phyloP scores from a whole-genome alignment of 2,797 vertebrate genomes.

The Salarias fasciatus region DNA sequence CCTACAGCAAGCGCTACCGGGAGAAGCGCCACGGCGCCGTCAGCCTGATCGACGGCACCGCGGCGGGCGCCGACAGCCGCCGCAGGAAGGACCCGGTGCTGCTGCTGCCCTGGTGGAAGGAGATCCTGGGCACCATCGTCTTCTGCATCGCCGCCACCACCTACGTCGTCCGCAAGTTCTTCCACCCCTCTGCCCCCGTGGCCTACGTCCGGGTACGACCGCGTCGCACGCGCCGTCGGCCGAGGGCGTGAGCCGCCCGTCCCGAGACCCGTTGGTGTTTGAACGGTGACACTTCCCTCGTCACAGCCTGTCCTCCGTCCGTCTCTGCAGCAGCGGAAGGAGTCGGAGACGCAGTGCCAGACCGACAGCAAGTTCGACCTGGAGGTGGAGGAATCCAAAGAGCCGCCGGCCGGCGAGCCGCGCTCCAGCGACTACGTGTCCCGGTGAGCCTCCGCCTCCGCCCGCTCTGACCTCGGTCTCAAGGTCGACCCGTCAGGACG shows the following conservation, averaged over 20 bases:
- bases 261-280: no score
- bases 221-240: no score
- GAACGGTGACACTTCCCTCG: no score
- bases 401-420: conserved; percentile 82
- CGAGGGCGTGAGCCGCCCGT: no score
- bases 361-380: conserved; percentile 93
- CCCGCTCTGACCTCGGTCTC: conserved; percentile 48
- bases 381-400: conserved; percentile 85
- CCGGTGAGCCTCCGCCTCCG: conserved; percentile 76
- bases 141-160: conserved; percentile 95
- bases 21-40: conserved; percentile 88
- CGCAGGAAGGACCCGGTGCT: conserved; percentile 94
- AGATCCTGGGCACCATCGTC: conserved; percentile 93
- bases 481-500: conserved; percentile 60
- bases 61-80: conserved; percentile 70
- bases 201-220: conserved; percentile 81
- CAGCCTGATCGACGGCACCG: conserved; percentile 83
- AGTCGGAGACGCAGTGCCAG: conserved; percentile 98
- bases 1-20: conserved; percentile 90
- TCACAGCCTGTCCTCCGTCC: neutral
- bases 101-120: conserved; percentile 98
- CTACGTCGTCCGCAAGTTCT: conserved; percentile 94
- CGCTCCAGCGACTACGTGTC: conserved; percentile 92
- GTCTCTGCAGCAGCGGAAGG: conserved; percentile 89
- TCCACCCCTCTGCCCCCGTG: conserved; percentile 88